Base-by-base conservation (phyloP, 1,140 invertebrate species). In the Panonychus citri region DNA sequence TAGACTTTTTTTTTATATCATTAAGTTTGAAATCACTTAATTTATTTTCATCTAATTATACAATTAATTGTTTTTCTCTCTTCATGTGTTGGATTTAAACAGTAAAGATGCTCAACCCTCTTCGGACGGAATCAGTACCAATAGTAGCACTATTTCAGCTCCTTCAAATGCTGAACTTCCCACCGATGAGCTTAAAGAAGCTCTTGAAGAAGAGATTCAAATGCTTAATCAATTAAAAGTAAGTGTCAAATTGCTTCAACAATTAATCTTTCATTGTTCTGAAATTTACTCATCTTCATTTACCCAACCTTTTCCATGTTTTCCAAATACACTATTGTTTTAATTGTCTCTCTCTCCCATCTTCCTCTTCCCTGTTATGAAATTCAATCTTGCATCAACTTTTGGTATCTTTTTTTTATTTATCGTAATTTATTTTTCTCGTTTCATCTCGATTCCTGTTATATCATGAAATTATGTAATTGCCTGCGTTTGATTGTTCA, bases 171-270 rank as follows among this genome's bases (percentile, higher is more conserved):
- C 61, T 40, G 26, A 55, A 64, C 74, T 78, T 60, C 82, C 85
- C 59, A 84, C 89, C 62, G 88, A 93, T 63, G 79, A 78, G 56
- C 71, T 89, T 3, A 81, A 83, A 64, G 80, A 83, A 68, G 85
- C 81, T 30, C 71, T 95, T 30, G 88, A 89, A 49, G 90, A 96
- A 68, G 90, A 95, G 71, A 87, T 91, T 70, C 85, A 85, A 30
- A 83, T 82, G 34, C 81, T 94, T 75, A 90, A 87, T 71, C 85
- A 91, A 67, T 85, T 91, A 65, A 94, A 91, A 79, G 87, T 90
- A 73, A 68, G 51, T 53, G n/a, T 3, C 2, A 3, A 2, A 3
- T 21, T 42, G 24, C n/a, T 54, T 5, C 21, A 26, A 8, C 8
- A 40, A 25, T 42, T 54, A 13, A 1, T 34, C 40, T 49, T 49